phyloP scores from a whole-genome alignment of 2,888 invertebrate species.

The Oligia latruncula region DNA sequence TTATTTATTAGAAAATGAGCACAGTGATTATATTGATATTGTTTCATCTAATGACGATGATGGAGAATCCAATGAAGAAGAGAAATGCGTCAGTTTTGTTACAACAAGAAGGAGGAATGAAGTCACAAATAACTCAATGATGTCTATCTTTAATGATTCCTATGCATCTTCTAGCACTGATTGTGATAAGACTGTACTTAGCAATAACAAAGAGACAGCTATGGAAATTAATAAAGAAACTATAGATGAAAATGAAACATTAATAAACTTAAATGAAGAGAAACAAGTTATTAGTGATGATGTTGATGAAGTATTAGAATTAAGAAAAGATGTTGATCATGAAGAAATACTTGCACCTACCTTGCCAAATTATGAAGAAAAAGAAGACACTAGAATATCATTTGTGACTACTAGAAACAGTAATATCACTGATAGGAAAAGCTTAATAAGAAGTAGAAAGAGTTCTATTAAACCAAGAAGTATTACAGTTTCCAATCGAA shows the following conservation, averaged over 20 bases:
- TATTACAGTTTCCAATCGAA: slow-evolving; percentile 5
- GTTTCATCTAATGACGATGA: slow-evolving; percentile 60
- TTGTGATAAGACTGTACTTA: slow-evolving; percentile 78
- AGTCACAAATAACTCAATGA: slow-evolving; percentile 74
- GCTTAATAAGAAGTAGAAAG: slow-evolving; percentile 63
- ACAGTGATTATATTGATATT: slow-evolving; percentile 57
- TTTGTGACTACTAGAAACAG: slow-evolving; percentile 65
- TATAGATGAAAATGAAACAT: slow-evolving; percentile 34
- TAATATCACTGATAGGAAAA: slow-evolving; percentile 63
- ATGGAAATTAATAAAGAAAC: slow-evolving; percentile 17
- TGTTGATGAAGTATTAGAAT: slow-evolving; percentile 30
- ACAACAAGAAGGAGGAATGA: slow-evolving; percentile 83
- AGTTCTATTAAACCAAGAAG: slow-evolving; percentile 42
- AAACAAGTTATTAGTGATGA: slow-evolving; percentile 18
- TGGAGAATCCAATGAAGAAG: slow-evolving; percentile 63
- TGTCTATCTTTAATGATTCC: slow-evolving; percentile 76
- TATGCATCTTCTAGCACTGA: slow-evolving; percentile 73
- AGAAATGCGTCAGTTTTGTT: slow-evolving; percentile 81
- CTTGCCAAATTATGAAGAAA: slow-evolving; percentile 1
- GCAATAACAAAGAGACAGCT: slow-evolving; percentile 52
- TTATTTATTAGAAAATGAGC: slow-evolving; percentile 56
- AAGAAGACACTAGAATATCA: slow-evolving; percentile 50
- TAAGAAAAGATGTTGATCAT: slow-evolving; percentile 31
- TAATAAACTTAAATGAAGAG: slow-evolving; percentile 30
- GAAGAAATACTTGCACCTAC: slow-evolving; percentile 13